A percentile compares a stretch with the other conserved stretches of the same genome.
phyloP scores from a whole-genome alignment of 2,113 vertebrate species.

The Gila orcuttii region DNA sequence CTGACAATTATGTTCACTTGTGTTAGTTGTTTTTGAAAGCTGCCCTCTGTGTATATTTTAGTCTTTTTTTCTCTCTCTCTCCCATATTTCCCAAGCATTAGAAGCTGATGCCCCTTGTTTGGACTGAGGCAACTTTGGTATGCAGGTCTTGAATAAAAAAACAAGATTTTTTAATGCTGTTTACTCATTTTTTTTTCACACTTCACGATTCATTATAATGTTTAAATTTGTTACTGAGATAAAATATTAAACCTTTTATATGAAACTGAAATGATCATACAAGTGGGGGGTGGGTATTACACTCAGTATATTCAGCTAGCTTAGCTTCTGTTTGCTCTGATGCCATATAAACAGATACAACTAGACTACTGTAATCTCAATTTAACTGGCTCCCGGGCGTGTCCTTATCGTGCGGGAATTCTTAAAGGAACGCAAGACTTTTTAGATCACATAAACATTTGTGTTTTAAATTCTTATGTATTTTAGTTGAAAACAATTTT shows the following conservation, averaged over 20 bases:
- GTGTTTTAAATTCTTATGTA: background rate
- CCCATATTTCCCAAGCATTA: constrained; percentile 57
- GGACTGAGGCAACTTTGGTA: constrained; percentile 66
- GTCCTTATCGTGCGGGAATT: background rate
- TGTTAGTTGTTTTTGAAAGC: constrained; percentile 39
- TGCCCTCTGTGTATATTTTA: constrained; percentile 22
- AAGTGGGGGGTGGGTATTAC: background rate
- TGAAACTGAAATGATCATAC: background rate
- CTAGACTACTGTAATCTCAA: background rate
- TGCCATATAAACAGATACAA: background rate
- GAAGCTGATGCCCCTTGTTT: constrained; percentile 63
- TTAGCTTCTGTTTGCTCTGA: background rate
- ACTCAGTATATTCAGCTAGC: too few species aligned
- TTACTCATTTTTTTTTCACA: constrained; percentile 42
- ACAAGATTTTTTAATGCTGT: constrained; percentile 51
- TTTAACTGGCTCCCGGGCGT: background rate
- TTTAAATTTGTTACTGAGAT: background rate
- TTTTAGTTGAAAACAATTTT: background rate
- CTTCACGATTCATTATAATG: background rate
- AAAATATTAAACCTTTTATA: background rate
- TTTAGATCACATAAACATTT: background rate
- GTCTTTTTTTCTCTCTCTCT: background rate
- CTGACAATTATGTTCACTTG: constrained; percentile 31
- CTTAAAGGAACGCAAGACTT: background rate
- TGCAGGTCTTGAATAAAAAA: constrained; percentile 63